Base-by-base conservation (phyloP, 1,140 invertebrate genomes). In the Plectrocnemia conspersa region DNA sequence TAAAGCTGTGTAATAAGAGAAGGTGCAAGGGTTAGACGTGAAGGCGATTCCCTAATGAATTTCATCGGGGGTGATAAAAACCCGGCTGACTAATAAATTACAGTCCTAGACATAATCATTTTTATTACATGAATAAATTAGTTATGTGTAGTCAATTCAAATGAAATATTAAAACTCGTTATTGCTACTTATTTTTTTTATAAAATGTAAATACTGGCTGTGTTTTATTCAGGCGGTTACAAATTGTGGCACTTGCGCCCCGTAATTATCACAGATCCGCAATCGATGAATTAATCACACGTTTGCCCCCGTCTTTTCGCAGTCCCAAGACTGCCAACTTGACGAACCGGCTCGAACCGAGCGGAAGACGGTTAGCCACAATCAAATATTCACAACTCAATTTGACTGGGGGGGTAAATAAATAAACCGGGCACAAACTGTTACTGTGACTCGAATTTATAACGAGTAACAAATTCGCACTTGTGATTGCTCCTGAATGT, bases 311-410 rank as follows among this genome's bases (percentile, higher is more conserved):
- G 42, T 29, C 25, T 46, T 46, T 46, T 25, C n/a, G n/a, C n/a
- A n/a, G n/a, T 46, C 42, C 32, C 42, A 46, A 22, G 42, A 25
- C 42, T 46, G 19, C n/a, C 10, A 46, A 48, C 32, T 48, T 19
- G 6, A 32, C 46, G 29, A 48, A 19, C 19, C 10, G 11, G 42
- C 11, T 45, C 25, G 13, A 45, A 9, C 42, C 24, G 9, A 15
- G 33, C 52, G 16, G 49, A 61, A 61, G 59, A 61, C 59, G 55
- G 59, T 25, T 42, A n/a, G 41, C 23, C 52, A 46, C 13, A 61
- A 58, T 61, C 54, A 61, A 61, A 61, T 57, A 61, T 61, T 57
- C 59, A 61, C 16, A 61, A 58, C 59, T 54, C 59, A 61, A 61
- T 61, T 54, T 54, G 35, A 55, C 18, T 35, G 52, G 21, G 40